Percentiles rank a stretch among this genome's conserved stretches.
Evolutionary conservation across 1,140 invertebrate species (phyloP).

Genomic region (Paraescarpia echinospica): DNA sequence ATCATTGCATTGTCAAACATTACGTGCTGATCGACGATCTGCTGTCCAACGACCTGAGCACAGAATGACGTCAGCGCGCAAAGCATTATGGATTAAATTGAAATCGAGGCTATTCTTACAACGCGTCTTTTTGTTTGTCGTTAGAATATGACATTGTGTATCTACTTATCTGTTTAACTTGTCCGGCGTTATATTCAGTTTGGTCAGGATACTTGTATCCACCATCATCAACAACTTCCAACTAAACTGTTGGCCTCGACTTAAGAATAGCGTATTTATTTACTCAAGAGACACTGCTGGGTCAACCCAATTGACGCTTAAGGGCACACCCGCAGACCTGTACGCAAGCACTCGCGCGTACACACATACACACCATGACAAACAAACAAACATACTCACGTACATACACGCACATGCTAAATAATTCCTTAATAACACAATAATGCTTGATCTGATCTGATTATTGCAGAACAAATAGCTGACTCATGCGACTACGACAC

Average conservation of each 20-base stretch:
- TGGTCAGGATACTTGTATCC: too few relatives aligned
- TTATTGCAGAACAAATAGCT: background rate
- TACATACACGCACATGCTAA: background rate
- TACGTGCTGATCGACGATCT: background rate
- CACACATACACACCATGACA: background rate
- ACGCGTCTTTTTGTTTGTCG: background rate
- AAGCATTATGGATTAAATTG: background rate
- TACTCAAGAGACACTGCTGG: too few relatives aligned
- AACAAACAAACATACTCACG: background rate
- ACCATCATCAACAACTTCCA: too few relatives aligned
- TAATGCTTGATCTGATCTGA: background rate
- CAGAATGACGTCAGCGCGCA: background rate
- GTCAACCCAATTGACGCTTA: too few relatives aligned
- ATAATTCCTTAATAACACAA: too few relatives aligned
- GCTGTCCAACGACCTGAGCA: background rate
- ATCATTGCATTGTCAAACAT: background rate
- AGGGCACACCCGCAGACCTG: background rate
- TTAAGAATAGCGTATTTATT: too few relatives aligned
- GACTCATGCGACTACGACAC: background rate
- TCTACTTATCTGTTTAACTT: background rate
- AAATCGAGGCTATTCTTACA: too few relatives aligned
- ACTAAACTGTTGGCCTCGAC: too few relatives aligned
- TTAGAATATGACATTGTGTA: background rate
- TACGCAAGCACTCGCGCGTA: background rate
- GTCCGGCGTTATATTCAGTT: background rate